Base-by-base conservation (phyloP, 2,888 invertebrate species). In the Leucophenga maculata region DNA sequence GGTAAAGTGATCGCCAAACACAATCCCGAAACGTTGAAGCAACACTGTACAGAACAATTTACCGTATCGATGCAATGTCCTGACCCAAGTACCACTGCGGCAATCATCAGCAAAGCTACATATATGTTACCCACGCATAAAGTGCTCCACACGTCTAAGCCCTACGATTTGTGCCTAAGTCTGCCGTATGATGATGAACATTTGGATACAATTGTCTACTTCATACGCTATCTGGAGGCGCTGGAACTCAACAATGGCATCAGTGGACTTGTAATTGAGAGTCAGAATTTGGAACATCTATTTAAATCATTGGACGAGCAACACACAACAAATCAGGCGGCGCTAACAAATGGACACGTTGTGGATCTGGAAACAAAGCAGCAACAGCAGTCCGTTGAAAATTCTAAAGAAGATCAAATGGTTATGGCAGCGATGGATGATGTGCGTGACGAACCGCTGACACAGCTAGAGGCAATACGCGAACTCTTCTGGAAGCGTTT, bases 211-310 rank as follows among this genome's bases (percentile, higher is more conserved):
- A 83, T 80, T 0, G 68, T 83, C 0, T 70, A 82, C 14, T 81
- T 86, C 8, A 69, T 87, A n/a, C 79, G 82, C 39, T 76, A 79
- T 48, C 79, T 93, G 68, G 92, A 92, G 77, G 80, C 88, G 18
- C 86, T 88, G 20, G 89, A 83, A 65, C 20, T 20, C 9, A 32
- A 0, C 72, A 73, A 62, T 77, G 77, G 68, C 55, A 91, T 90
- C 79, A 87, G 83, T 8, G 89, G 88, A 71, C 90, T 91, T 76
- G 86, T 89, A 14, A 78, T 93, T 74, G 91, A 92, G 83, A 92
- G 92, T 85, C 91, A 91, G 85, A 91, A 90, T 55, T 86, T 93
- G 70, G 93, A 93, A 78, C 91, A 92, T 77, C 91, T 93, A 60
- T 93, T 93, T 84, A 89, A 86, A 22, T 14, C 13, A 48, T 16